Conservation (phyloP, 1,140 invertebrate species). For the Leptinotarsa defecta region DNA sequence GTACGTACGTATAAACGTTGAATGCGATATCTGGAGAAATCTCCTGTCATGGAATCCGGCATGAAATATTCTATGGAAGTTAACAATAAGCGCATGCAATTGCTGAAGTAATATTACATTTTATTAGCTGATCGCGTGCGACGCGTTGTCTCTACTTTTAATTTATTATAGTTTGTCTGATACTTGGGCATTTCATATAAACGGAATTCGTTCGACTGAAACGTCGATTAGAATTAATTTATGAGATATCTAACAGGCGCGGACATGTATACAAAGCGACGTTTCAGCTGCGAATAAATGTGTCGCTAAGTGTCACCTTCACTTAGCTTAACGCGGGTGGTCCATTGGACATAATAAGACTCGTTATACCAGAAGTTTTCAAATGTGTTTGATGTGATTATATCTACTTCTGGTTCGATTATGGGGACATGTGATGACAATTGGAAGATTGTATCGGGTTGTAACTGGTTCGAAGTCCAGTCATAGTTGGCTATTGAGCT, state of each 20-base stretch:
- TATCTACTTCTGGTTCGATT: too few relatives aligned
- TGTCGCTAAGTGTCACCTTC: too few relatives aligned
- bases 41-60: neutral
- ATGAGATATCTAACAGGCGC: neutral
- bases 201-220: neutral
- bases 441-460: too few relatives aligned
- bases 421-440: too few relatives aligned
- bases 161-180: conserved; percentile 25
- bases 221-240: conserved; percentile 19
- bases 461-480: too few relatives aligned
- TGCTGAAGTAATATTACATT: conserved; percentile 28
- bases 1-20: neutral
- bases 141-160: conserved; percentile 13
- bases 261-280: neutral
- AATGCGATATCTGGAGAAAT: neutral
- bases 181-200: conserved; percentile 22
- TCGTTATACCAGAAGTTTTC: too few relatives aligned
- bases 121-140: conserved; percentile 26
- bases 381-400: too few relatives aligned
- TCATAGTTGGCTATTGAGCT: too few relatives aligned
- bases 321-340: too few relatives aligned
- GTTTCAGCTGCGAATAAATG: too few relatives aligned
- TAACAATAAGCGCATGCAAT: conserved; percentile 25
- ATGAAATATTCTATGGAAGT: conserved; percentile 20
- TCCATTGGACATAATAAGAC: too few relatives aligned